Evolutionary conservation across 1,140 invertebrate species (phyloP).

Genomic region (Stenopsyche tienmushanensis): DNA sequence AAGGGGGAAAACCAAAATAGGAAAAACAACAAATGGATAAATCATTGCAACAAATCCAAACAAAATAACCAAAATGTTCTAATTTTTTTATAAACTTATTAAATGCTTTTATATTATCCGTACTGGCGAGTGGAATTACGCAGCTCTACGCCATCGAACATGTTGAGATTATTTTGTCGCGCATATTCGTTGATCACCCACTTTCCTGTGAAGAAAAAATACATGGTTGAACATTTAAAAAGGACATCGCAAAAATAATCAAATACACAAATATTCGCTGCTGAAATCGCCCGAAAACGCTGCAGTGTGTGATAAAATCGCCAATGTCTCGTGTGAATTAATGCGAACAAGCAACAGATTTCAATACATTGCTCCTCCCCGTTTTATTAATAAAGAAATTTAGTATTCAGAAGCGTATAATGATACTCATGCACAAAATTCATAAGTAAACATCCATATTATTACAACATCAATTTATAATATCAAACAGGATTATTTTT

Average conservation of each 20-base stretch:
- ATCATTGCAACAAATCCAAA: not conserved
- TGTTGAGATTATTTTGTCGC: conserved; percentile 66
- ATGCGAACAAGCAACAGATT: too few relatives aligned
- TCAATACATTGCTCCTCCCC: too few relatives aligned
- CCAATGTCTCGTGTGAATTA: too few relatives aligned
- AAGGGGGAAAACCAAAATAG: not conserved
- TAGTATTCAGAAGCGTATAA: too few relatives aligned
- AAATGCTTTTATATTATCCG: conserved; percentile 56
- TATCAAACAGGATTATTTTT: too few relatives aligned
- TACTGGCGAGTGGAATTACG: conserved; percentile 70
- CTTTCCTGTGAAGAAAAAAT: conserved; percentile 52
- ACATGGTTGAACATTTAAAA: not conserved
- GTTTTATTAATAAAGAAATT: too few relatives aligned
- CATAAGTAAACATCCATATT: too few relatives aligned
- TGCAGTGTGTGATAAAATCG: too few relatives aligned
- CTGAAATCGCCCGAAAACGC: too few relatives aligned
- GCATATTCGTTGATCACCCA: conserved; percentile 67
- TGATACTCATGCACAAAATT: too few relatives aligned
- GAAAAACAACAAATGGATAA: too few relatives aligned
- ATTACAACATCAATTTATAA: too few relatives aligned
- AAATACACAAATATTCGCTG: not conserved
- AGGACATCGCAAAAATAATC: not conserved
- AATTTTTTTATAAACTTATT: not conserved
- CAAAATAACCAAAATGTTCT: not conserved
- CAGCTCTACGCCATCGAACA: conserved; percentile 67